A percentile compares a stretch with the other conserved stretches of the same genome.
Conservation (phyloP, 2,888 invertebrate species). For the Lepetodrilus schrolli region DNA sequence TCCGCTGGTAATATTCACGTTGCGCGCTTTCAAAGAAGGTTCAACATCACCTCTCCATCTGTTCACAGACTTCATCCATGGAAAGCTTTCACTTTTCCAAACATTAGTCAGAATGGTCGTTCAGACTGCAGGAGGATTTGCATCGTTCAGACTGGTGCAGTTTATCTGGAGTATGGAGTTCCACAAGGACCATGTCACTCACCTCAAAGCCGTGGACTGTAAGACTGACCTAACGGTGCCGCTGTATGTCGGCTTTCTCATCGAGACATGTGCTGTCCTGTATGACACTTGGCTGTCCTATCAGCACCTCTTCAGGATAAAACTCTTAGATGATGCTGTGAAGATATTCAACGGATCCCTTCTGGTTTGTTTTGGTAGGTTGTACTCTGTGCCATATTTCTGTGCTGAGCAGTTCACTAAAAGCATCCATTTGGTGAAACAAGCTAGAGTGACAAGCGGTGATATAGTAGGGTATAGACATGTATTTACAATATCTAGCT, state of each 20-base stretch:
- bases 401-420: too few relatives aligned
- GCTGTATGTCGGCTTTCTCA: slow-evolving; percentile 47
- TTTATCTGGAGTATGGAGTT: slow-evolving; percentile 46
- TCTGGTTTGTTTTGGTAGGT: slow-evolving; percentile 55
- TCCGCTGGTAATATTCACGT: slow-evolving; percentile 43
- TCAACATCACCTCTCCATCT: slow-evolving; percentile 46
- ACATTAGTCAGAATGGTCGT: slow-evolving; percentile 39
- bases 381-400: too few relatives aligned
- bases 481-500: too few relatives aligned
- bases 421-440: too few relatives aligned
- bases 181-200: slow-evolving; percentile 40
- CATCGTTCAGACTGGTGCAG: slow-evolving; percentile 49
- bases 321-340: slow-evolving; percentile 43
- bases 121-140: slow-evolving; percentile 48
- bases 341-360: slow-evolving; percentile 49
- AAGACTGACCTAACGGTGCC: slow-evolving; percentile 52
- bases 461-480: too few relatives aligned
- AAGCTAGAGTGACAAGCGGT: too few relatives aligned
- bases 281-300: slow-evolving; percentile 52
- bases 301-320: slow-evolving; percentile 43
- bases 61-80: slow-evolving; percentile 44
- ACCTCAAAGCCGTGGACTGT: slow-evolving; percentile 37
- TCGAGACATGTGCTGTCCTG: slow-evolving; percentile 53
- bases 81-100: slow-evolving; percentile 41
- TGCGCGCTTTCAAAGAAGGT: slow-evolving; percentile 42